phyloP scores from a whole-genome alignment of 1,140 invertebrate genomes.

The Hylyphantes graminicola region DNA sequence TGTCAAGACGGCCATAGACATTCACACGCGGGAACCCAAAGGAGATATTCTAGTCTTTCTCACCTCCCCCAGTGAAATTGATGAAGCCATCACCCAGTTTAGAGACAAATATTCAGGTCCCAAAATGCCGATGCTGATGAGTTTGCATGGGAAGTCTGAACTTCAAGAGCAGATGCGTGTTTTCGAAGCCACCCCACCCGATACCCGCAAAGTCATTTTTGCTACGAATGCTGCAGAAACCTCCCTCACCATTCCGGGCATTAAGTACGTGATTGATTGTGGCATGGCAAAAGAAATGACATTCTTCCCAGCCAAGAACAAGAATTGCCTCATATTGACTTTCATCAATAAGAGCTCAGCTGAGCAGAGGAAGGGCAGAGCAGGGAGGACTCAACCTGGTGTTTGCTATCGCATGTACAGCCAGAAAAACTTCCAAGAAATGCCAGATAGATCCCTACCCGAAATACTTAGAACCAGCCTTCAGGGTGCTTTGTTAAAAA shows the following conservation, averaged over 20 bases:
- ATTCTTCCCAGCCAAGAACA: slow-evolving; percentile 87
- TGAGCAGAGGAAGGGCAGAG: slow-evolving; percentile 95
- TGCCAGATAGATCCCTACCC: slow-evolving; percentile 79
- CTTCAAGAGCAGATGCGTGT: slow-evolving; percentile 70
- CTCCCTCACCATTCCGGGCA: slow-evolving; percentile 97
- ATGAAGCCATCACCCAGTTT: slow-evolving; percentile 78
- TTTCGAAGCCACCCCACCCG: slow-evolving; percentile 71
- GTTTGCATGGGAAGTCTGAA: slow-evolving; percentile 74
- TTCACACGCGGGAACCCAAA: slow-evolving; percentile 76
- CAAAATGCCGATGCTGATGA: slow-evolving; percentile 52
- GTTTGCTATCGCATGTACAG: slow-evolving; percentile 87
- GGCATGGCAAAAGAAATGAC: slow-evolving; percentile 97
- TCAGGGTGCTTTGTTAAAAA: slow-evolving; percentile 83
- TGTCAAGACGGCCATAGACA: slow-evolving; percentile 82
- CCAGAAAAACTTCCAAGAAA: slow-evolving; percentile 85
- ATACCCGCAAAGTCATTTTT: slow-evolving; percentile 91
- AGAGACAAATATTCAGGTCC: slow-evolving; percentile 61
- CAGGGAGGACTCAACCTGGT: slow-evolving; percentile 78
- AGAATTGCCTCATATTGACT: slow-evolving; percentile 85
- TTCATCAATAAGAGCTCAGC: slow-evolving; percentile 92
- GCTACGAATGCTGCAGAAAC: slow-evolving; percentile 99
- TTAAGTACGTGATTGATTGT: slow-evolving; percentile 96
- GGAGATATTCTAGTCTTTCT: slow-evolving; percentile 95
- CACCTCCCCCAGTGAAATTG: slow-evolving; percentile 93
- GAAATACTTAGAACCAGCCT: slow-evolving; percentile 94